Conservation (phyloP, 2,113 vertebrate species). For the human region DNA sequence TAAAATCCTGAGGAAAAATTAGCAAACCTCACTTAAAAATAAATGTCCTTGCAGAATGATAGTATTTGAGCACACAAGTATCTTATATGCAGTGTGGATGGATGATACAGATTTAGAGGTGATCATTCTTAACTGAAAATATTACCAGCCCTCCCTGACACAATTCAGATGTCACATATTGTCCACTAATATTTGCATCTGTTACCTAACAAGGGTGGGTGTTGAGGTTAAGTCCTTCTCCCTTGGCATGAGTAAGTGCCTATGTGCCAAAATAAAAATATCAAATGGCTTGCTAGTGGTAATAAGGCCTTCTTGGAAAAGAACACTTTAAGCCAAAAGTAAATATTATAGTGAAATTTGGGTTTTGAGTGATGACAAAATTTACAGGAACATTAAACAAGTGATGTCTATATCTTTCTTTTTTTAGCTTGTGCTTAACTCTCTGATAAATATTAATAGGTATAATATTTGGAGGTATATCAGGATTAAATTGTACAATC, state of each 20-base stretch:
- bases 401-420: not conserved
- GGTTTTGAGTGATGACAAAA: not conserved
- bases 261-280: not conserved
- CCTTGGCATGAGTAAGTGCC: not conserved
- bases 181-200: not conserved
- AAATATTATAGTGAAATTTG: constrained; percentile 4
- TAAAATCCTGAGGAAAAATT: constrained; percentile 2
- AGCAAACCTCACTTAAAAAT: not conserved
- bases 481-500: not conserved
- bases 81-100: not conserved
- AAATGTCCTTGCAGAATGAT: not conserved
- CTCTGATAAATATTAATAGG: not conserved
- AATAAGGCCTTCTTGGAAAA: not conserved
- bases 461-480: not conserved
- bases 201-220: not conserved
- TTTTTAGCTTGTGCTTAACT: not conserved
- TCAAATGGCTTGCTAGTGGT: not conserved
- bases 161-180: not conserved
- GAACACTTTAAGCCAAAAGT: not conserved
- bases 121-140: not conserved
- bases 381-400: not conserved
- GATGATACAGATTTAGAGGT: not conserved
- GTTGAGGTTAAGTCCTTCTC: not conserved
- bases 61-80: not conserved
- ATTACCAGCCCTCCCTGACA: not conserved